Evolutionary conservation across 53 echinoderm and acorn worm species (phyloP).

Genomic region (Echinarachnius parma): DNA sequence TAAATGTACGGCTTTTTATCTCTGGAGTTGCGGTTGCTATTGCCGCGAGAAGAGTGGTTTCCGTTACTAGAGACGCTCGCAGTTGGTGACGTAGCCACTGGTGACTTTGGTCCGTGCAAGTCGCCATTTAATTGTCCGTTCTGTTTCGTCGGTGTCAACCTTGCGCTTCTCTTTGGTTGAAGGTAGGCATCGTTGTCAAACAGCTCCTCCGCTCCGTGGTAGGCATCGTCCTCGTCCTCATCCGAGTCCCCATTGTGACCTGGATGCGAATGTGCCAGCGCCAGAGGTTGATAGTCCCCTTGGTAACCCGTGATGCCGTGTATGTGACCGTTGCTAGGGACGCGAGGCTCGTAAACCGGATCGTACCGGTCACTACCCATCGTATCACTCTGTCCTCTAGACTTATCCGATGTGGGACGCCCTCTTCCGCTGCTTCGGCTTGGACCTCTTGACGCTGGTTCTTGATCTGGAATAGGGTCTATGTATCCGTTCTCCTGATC

Average conservation of each 20-base stretch:
- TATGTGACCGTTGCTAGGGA: neutral
- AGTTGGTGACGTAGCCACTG: neutral
- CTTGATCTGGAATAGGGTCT: neutral
- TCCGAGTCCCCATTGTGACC: conserved; percentile 16
- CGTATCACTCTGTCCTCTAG: neutral
- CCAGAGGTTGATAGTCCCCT: conserved; percentile 9
- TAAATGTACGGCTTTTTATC: conserved; percentile 25
- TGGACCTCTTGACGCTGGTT: neutral
- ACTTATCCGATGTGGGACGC: conserved; percentile 10
- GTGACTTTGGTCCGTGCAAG: neutral
- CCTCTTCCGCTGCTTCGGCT: conserved; percentile 9
- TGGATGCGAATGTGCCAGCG: neutral
- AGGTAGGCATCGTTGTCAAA: conserved; percentile 29
- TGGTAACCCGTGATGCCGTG: neutral
- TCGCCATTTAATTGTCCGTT: conserved; percentile 1
- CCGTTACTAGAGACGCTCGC: neutral
- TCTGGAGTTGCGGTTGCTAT: neutral
- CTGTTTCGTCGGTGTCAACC: neutral
- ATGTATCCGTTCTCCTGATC: neutral
- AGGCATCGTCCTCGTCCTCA: conserved; percentile 4
- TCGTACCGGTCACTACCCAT: conserved; percentile 23
- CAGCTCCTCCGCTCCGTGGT: neutral
- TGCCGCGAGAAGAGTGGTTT: neutral
- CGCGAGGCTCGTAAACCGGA: conserved; percentile 13
- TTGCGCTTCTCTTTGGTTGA: neutral